Evolutionary conservation across 2,113 vertebrate genomes (phyloP), one percentile per base, ranked within the genome.

Genomic region (Acanthisitta chloris): DNA sequence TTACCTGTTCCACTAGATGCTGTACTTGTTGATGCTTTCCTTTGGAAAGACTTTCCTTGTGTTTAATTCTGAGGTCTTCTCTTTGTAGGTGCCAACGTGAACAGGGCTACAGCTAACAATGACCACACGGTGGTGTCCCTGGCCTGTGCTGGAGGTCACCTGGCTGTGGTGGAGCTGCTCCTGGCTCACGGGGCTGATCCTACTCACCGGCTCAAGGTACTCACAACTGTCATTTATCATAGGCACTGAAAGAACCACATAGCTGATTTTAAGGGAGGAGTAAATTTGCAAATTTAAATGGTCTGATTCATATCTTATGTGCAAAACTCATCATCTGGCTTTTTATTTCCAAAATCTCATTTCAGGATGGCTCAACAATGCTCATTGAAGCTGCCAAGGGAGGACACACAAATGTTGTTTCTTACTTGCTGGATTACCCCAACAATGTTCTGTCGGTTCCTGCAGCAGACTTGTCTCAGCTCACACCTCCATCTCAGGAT

Each of bases 341-440:
- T 94, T 92, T 91, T 88, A 11, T 94, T 86, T 95, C 91, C 17
- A 33, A 91, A 95, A 74, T 92, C 78, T 96, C 65, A 12, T 84
- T 90, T 81, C 72, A 99, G 99, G 99, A 99, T 98, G 99, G 99
- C 66, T 99, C 99, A 67, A 99, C 99, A 38, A 99, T 99, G 99
- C 99, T 99, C 91, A 99, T 99, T 91, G 99, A 99, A 98, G 99
- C 99, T 93, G 99, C 99, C 98, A 99, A 99, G 94, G 99, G 99
- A 94, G 99, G 99, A 89, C 99, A 99, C 97, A 99, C 99, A 81
- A 99, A 99, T 81, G 99, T 99, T 86, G 99, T 99, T 98, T 99
- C 99, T 83, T 99, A 99, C 96, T 97, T 99, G 92, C 98, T 99
- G 98, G 99, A 99, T 98, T 99, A 99, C 95, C 99, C 99, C 86